Evolutionary conservation across 2,888 invertebrate genomes (phyloP), one percentile per base, ranked within the genome.

Genomic region (Cybosia mesomella): DNA sequence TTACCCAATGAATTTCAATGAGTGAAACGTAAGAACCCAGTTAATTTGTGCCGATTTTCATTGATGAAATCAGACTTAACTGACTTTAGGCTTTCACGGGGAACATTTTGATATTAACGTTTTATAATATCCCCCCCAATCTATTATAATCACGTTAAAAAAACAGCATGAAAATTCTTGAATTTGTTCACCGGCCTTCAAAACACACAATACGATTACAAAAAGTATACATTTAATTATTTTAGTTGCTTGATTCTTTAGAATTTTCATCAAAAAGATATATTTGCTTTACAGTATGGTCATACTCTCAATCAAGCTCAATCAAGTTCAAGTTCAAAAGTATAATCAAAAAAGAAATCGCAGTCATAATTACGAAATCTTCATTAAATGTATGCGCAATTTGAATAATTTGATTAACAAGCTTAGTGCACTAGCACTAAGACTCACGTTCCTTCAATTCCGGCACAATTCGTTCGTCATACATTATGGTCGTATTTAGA

Each of bases 361-460:
- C 43, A 24, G 22, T 63, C 32, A 59, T 63, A 21, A 62, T 55
- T 58, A 65, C 53, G 5, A 59, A 55, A 71, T 34, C 21, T 55
- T 21, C 55, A 43, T 32, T 58, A 34, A 21, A 64, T 15, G 54
- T 55, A 32, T 32, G 21, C 39, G 28, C 58, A 58, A 58, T 15
- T 54, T 43, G 9, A 39, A 34, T 58, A 60, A 49, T 24, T 32
- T 49, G 21, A 62, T 57, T 53, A 66, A 28, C 43, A 58, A 21
- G 1, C 13, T 24, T 18, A 15, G n/a, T 39, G 39, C n/a, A 15
- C 15, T 53, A 34, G 53, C 36, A 39, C 60, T 18, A 15, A 39
- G 39, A 43, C 22, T 53, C 1, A 54, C 28, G 39, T 54, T 60
- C 39, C 34, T 22, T 59, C 8, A 21, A 24, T 24, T 60, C 10